Conservation (phyloP, 2,888 invertebrate genomes). For the Orchestes rusci region DNA sequence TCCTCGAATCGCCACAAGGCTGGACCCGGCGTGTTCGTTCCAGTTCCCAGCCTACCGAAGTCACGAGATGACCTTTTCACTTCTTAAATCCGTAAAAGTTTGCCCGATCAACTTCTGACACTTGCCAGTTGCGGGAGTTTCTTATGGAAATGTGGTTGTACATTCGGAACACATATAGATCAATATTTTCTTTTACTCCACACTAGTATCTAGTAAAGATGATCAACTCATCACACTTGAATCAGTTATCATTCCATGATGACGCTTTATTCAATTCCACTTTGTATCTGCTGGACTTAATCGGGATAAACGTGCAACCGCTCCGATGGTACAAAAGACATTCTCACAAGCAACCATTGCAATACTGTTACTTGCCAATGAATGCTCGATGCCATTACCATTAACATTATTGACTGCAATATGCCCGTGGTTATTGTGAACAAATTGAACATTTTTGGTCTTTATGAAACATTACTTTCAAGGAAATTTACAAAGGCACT, state of each 20-base stretch:
- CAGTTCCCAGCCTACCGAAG: conserved; percentile 40
- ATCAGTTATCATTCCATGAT: too few species aligned
- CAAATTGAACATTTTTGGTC: conserved; percentile 3
- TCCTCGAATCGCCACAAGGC: conserved; percentile 29
- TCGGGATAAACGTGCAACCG: too few species aligned
- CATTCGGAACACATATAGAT: too few species aligned
- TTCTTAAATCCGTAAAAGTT: conserved; percentile 19
- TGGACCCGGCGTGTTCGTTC: conserved; percentile 35
- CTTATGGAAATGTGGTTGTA: not conserved
- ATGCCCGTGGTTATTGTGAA: not conserved
- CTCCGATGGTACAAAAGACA: not conserved
- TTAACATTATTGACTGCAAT: conserved; percentile 7
- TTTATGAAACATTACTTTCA: too few species aligned
- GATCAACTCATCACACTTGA: too few species aligned
- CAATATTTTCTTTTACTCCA: too few species aligned
- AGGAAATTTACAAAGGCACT: too few species aligned
- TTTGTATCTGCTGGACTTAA: too few species aligned
- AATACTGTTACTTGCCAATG: conserved; percentile 9
- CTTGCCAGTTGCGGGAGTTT: not conserved
- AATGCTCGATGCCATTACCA: conserved; percentile 8
- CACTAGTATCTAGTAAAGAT: too few species aligned
- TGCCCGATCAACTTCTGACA: conserved; percentile 14
- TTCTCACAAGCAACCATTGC: conserved; percentile 3
- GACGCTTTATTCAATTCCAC: too few species aligned
- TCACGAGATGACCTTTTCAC: conserved; percentile 39